Percentiles rank a stretch among this genome's conserved stretches.
These are phyloP conservation scores for Lithodes maja DNA, from an alignment of 2,888 invertebrate species.

Conservation along the genomic window DNA sequence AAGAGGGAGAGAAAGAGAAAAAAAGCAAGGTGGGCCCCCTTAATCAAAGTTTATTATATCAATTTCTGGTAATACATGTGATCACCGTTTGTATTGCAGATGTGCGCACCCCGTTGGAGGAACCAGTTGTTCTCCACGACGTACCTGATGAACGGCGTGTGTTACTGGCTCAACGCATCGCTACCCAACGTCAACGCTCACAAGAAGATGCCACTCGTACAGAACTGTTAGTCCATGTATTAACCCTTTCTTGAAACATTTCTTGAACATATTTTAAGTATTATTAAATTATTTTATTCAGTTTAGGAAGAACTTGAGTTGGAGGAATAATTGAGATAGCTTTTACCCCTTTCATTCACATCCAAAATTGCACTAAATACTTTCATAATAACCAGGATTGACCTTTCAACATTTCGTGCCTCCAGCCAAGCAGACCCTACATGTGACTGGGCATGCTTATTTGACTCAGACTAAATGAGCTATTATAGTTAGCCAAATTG, in stretches of 20 bases:
- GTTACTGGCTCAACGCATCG: constrained; percentile 53
- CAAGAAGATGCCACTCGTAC: constrained; percentile 54
- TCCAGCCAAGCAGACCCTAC: not conserved
- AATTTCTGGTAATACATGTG: not conserved
- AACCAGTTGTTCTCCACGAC: constrained; percentile 37
- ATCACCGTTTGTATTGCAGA: constrained; percentile 30
- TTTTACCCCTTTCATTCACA: no score
- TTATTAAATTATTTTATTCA: no score
- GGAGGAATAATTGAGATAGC: no score
- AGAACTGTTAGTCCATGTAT: constrained; percentile 10
- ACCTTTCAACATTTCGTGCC: not conserved
- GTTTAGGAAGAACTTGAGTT: no score
- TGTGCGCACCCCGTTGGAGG: constrained; percentile 61
- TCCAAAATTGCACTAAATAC: no score
- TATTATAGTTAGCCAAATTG: not conserved
- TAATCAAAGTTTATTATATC: not conserved
- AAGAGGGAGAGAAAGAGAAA: no score
- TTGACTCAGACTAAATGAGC: not conserved
- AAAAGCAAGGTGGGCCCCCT: not conserved
- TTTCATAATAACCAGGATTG: no score
- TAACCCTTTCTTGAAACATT: no score
- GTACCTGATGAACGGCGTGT: constrained; percentile 63
- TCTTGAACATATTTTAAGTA: no score
- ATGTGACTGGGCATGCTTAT: not conserved
- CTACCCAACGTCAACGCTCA: constrained; percentile 31